Evolutionary conservation across 2,113 vertebrate species (phyloP).

Genomic region (Daubentonia madagascariensis): DNA sequence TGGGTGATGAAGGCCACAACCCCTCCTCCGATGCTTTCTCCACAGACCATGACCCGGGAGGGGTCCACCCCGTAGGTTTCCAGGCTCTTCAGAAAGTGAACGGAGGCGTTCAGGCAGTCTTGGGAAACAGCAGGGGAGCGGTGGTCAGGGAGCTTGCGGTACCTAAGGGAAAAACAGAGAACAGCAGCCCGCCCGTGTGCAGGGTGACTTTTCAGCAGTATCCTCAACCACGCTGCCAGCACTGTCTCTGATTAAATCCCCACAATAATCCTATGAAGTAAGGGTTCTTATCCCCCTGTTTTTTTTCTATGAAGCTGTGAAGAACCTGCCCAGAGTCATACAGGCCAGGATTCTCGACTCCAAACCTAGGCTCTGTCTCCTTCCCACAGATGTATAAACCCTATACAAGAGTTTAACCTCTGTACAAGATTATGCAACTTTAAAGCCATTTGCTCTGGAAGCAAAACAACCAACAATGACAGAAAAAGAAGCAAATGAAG

Average conservation of each 20-base stretch:
- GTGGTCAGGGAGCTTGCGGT: conserved; percentile 86
- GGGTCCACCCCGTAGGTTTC: conserved; percentile 84
- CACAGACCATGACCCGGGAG: conserved; percentile 80
- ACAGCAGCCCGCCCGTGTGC: fast-evolving
- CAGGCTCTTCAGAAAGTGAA: conserved; percentile 86
- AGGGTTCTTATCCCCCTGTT: fast-evolving
- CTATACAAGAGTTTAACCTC: no score
- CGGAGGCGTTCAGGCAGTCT: conserved; percentile 84
- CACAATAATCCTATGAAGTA: neutral
- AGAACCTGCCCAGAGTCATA: neutral
- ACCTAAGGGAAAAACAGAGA: conserved; percentile 69
- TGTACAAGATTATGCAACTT: neutral
- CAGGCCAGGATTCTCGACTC: neutral
- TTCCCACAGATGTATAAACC: neutral
- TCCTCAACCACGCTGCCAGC: neutral
- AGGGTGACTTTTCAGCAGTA: no score
- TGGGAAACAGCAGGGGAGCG: conserved; percentile 78
- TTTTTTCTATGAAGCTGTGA: neutral
- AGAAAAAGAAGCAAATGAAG: neutral
- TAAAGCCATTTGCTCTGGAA: neutral
- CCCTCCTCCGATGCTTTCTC: conserved; percentile 86
- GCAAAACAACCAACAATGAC: no score
- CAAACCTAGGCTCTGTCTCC: neutral
- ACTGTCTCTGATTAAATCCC: neutral
- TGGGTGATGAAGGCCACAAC: conserved; percentile 82